Evolutionary conservation across 2,888 invertebrate species (phyloP).

Genomic region (Pimpla rufipes): DNA sequence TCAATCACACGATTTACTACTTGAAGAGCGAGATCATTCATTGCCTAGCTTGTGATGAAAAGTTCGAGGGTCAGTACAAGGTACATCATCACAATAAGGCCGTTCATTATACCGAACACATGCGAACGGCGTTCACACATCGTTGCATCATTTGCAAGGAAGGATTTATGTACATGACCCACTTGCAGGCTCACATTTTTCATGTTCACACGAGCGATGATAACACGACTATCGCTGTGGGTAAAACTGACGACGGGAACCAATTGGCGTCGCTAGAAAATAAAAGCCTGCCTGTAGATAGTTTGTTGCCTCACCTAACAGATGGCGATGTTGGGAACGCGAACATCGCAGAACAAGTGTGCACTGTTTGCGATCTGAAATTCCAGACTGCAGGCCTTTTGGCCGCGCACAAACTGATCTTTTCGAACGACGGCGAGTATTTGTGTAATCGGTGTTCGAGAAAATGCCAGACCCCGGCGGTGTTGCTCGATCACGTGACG

Average conservation of each 20-base stretch:
- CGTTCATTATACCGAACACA: constrained; percentile 67
- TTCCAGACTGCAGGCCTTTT: constrained; percentile 64
- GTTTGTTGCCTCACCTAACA: background rate
- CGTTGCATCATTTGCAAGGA: constrained; percentile 72
- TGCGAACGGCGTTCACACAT: constrained; percentile 61
- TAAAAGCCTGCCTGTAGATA: background rate
- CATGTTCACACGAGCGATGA: constrained; percentile 72
- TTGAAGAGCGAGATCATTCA: constrained; percentile 60
- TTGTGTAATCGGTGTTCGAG: constrained; percentile 70
- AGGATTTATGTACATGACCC: constrained; percentile 73
- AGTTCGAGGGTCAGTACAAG: constrained; percentile 71
- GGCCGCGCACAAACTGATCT: constrained; percentile 67
- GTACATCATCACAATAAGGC: constrained; percentile 74
- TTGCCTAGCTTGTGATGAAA: constrained; percentile 70
- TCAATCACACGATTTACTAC: constrained; percentile 75
- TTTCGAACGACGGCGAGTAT: constrained; percentile 68
- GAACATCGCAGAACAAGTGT: background rate
- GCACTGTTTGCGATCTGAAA: constrained; percentile 67
- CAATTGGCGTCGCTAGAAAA: background rate
- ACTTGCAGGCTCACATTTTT: constrained; percentile 74
- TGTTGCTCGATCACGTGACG: constrained; percentile 69
- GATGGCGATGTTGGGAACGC: background rate
- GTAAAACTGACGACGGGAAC: background rate
- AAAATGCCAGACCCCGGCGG: constrained; percentile 57
- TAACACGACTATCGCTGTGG: background rate